These are phyloP conservation scores for Podotricha telesiphe DNA, from an alignment of 2,888 invertebrate genomes.

Conservation along the genomic window DNA sequence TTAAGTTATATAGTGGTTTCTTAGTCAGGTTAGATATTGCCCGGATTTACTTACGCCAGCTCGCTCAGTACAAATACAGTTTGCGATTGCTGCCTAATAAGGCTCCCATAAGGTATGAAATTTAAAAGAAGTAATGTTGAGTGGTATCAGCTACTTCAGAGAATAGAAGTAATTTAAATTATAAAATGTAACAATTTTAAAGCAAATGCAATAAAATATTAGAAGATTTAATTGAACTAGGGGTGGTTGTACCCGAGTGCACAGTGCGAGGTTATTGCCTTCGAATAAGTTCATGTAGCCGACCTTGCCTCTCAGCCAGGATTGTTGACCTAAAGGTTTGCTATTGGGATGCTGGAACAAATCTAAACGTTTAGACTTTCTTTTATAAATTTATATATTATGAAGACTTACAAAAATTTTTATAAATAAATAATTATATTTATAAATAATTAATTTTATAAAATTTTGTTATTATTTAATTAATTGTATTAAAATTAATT, in stretches of 20 bases:
- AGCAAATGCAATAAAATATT: not conserved
- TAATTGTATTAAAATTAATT: too few species aligned
- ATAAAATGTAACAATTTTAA: not conserved
- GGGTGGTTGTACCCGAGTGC: conserved; percentile 12
- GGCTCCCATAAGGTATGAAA: too few species aligned
- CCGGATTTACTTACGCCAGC: too few species aligned
- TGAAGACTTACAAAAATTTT: too few species aligned
- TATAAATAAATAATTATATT: too few species aligned
- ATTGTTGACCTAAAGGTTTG: conserved; percentile 5
- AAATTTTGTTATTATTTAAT: too few species aligned
- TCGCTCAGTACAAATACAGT: too few species aligned
- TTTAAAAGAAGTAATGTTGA: not conserved
- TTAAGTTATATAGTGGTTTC: too few species aligned
- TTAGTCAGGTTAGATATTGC: too few species aligned
- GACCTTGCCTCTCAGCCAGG: not conserved
- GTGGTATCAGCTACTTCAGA: not conserved
- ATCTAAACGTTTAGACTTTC: not conserved
- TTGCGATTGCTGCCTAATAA: too few species aligned
- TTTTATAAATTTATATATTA: not conserved
- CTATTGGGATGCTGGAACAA: not conserved
- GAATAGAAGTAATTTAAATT: not conserved
- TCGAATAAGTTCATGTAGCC: not conserved
- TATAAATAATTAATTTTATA: too few species aligned
- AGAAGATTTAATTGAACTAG: not conserved
- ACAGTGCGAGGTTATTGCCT: not conserved